Evolutionary conservation across 2,888 invertebrate species (phyloP).

Genomic region (Argyresthia albistria): DNA sequence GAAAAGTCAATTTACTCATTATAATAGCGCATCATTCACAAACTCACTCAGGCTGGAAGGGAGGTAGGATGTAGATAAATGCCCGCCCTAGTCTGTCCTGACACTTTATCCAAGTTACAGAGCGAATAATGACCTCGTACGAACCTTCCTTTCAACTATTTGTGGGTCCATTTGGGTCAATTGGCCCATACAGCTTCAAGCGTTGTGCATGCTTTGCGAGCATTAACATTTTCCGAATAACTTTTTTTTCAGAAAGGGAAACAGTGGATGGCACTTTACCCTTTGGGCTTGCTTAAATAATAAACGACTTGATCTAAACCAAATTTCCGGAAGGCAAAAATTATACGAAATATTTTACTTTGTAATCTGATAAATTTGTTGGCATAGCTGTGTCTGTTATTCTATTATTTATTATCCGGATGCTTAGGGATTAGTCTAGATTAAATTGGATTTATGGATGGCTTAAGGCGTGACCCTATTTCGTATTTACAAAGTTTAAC

Average conservation of each 20-base stretch:
- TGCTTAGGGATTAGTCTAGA: neutral
- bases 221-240: slow-evolving; percentile 33
- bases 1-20: slow-evolving; percentile 42
- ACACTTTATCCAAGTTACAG: slow-evolving; percentile 57
- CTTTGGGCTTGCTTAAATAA: neutral
- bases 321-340: neutral
- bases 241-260: slow-evolving; percentile 35
- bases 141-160: slow-evolving; percentile 57
- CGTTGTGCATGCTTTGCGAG: slow-evolving; percentile 53
- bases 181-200: slow-evolving; percentile 26
- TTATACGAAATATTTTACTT: neutral
- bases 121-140: slow-evolving; percentile 62
- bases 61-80: slow-evolving; percentile 66
- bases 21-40: slow-evolving; percentile 39
- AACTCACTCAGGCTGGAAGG: slow-evolving; percentile 26
- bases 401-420: slow-evolving; percentile 1
- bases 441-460: slow-evolving; percentile 3
- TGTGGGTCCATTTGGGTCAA: slow-evolving; percentile 67
- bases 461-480: slow-evolving; percentile 1
- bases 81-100: slow-evolving; percentile 49
- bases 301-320: slow-evolving; percentile 8
- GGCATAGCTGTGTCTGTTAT: neutral
- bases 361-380: slow-evolving; percentile 1
- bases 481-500: neutral
- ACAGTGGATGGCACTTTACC: neutral